phyloP scores from a whole-genome alignment of 2,113 vertebrate genomes.

The Fulmarus glacialis region DNA sequence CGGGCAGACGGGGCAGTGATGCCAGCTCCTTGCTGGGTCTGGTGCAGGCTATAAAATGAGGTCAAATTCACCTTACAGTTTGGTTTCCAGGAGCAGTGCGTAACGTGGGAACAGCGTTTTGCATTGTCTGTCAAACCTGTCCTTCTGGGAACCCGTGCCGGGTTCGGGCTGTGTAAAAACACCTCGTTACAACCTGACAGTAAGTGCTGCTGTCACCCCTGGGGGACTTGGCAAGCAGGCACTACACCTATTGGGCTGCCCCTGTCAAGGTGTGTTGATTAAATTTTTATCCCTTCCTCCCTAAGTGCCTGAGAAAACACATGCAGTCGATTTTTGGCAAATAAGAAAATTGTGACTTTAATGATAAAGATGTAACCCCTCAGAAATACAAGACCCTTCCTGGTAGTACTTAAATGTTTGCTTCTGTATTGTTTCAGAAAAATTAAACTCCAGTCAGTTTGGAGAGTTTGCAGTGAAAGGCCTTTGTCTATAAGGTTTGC shows the following conservation, averaged over 20 bases:
- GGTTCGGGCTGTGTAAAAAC: fast-evolving
- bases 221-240: background rate
- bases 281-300: background rate
- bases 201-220: background rate
- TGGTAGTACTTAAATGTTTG: background rate
- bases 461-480: background rate
- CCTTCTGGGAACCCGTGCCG: fast-evolving
- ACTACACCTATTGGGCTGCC: fast-evolving
- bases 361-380: background rate
- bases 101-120: fast-evolving
- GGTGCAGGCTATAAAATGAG: background rate
- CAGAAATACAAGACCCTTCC: background rate
- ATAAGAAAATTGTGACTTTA: background rate
- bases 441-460: fast-evolving
- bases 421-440: background rate
- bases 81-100: background rate
- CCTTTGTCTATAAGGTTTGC: background rate
- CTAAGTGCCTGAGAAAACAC: background rate
- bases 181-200: fast-evolving
- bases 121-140: background rate
- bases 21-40: background rate
- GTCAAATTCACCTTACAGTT: background rate
- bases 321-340: background rate
- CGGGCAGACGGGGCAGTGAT: background rate
- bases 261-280: background rate